Percentiles rank a stretch among this genome's conserved stretches.
Evolutionary conservation across 2,797 vertebrate genomes (phyloP).

Genomic region (Fistularia commersonii): DNA sequence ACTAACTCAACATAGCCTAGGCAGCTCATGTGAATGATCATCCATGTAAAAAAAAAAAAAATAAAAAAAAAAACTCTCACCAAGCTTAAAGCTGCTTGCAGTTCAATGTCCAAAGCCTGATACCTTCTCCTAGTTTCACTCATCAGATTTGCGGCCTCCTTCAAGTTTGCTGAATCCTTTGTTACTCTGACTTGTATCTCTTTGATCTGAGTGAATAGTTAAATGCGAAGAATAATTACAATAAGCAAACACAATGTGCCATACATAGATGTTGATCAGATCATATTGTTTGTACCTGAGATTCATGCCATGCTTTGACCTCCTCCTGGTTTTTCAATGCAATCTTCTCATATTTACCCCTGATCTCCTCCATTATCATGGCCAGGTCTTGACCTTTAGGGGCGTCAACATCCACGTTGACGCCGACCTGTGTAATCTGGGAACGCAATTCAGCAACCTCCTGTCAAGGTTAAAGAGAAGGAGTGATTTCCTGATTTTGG

Average conservation of each 20-base stretch:
- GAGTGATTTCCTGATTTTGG: conserved; percentile 39
- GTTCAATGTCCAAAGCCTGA: conserved; percentile 68
- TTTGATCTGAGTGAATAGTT: conserved; percentile 60
- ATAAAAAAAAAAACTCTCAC: conserved; percentile 52
- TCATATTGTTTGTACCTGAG: conserved; percentile 64
- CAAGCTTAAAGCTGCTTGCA: conserved; percentile 75
- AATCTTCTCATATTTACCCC: conserved; percentile 83
- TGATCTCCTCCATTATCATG: conserved; percentile 85
- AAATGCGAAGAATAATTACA: neutral
- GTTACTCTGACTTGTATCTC: conserved; percentile 74
- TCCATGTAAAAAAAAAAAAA: neutral
- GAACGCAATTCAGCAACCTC: conserved; percentile 78
- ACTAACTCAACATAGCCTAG: no score
- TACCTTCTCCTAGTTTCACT: conserved; percentile 51
- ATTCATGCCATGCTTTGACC: conserved; percentile 80
- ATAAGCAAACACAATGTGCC: neutral
- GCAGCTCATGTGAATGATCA: no score
- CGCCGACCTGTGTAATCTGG: conserved; percentile 72
- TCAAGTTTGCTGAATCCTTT: conserved; percentile 69
- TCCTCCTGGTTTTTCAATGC: conserved; percentile 86
- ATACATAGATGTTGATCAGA: neutral
- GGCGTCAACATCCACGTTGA: conserved; percentile 86
- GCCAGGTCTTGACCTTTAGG: conserved; percentile 85
- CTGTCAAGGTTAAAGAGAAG: conserved; percentile 54
- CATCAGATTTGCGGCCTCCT: conserved; percentile 53